A percentile compares a stretch with the other conserved stretches of the same genome.
These are phyloP conservation scores for Pangasius larnaudii DNA, from an alignment of 2,797 vertebrate species.

Conservation along the genomic window DNA sequence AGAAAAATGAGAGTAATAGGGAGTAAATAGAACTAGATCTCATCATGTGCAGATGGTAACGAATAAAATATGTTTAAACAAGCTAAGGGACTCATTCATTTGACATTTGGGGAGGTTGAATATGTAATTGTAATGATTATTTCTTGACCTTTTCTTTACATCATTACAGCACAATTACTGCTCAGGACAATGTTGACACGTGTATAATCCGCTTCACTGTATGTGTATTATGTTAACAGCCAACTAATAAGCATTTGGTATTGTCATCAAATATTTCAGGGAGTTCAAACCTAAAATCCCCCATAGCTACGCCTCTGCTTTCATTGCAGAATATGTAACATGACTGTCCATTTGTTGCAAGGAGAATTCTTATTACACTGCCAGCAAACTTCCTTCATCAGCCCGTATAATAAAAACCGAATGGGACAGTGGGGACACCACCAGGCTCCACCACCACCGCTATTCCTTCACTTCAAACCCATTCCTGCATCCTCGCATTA, in stretches of 20 bases:
- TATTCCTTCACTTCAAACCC: neutral
- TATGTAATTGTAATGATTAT: constrained; percentile 14
- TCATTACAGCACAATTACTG: constrained; percentile 2
- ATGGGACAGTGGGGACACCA: neutral
- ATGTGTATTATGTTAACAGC: neutral
- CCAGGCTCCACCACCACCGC: neutral
- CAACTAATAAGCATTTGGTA: neutral
- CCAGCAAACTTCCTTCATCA: constrained; percentile 6
- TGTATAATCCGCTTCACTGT: neutral
- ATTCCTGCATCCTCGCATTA: neutral
- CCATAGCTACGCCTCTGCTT: neutral
- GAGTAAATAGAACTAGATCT: neutral
- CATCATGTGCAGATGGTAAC: neutral
- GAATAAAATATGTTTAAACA: constrained; percentile 12
- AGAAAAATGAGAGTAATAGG: neutral
- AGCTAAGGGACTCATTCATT: neutral
- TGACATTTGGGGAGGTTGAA: constrained; percentile 24
- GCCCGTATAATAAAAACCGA: neutral
- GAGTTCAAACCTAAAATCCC: neutral
- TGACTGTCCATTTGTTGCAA: neutral
- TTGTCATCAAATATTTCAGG: neutral
- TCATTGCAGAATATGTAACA: neutral
- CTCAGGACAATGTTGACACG: neutral
- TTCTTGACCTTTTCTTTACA: constrained; percentile 14
- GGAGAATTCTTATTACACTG: neutral